Evolutionary conservation across 1,140 invertebrate genomes (phyloP).

Genomic region (Leptestheria dahalacensis): DNA sequence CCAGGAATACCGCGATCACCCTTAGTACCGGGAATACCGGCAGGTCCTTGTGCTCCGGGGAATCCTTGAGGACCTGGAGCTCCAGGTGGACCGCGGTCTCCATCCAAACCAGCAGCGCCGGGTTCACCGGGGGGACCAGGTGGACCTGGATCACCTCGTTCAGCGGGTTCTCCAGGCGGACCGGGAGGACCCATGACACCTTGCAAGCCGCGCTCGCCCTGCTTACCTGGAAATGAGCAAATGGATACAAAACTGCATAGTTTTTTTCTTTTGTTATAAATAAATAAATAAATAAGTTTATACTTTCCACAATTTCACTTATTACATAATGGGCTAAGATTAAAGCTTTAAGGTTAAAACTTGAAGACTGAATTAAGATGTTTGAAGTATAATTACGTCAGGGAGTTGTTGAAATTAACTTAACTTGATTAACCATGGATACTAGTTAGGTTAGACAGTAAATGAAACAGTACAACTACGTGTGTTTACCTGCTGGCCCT

Average conservation of each 20-base stretch:
- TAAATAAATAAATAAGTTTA: too few relatives aligned
- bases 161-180: constrained; percentile 17
- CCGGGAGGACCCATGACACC: constrained; percentile 17
- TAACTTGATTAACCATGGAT: not conserved
- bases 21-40: constrained; percentile 51
- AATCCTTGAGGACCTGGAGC: constrained; percentile 40
- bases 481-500: constrained; percentile 36
- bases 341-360: too few relatives aligned
- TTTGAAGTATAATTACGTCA: too few relatives aligned
- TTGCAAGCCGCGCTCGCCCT: constrained; percentile 16
- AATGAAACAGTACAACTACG: not conserved
- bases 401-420: too few relatives aligned
- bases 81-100: constrained; percentile 45
- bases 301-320: too few relatives aligned
- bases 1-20: constrained; percentile 53
- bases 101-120: constrained; percentile 48
- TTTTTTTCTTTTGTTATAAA: too few relatives aligned
- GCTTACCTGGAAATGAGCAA: not conserved
- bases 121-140: constrained; percentile 35
- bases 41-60: constrained; percentile 44
- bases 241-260: not conserved
- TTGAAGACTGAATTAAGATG: too few relatives aligned
- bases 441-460: not conserved
- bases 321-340: too few relatives aligned
- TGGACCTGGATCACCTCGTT: constrained; percentile 16